phyloP scores from a whole-genome alignment of 2,113 vertebrate genomes.

The Myotis yumanensis region DNA sequence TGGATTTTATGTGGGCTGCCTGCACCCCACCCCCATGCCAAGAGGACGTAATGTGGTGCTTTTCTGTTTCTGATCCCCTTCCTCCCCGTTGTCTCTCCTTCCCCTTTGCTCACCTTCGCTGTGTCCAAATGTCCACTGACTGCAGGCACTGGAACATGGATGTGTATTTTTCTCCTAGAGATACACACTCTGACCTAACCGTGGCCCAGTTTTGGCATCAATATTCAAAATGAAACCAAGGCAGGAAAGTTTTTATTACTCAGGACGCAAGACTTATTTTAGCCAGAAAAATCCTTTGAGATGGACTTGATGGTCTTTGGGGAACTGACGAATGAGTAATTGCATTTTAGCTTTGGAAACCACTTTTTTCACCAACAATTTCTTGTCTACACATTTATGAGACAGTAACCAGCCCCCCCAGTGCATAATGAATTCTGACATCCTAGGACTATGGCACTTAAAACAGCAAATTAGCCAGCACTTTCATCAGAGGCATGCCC shows the following conservation, averaged over 20 bases:
- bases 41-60: neutral
- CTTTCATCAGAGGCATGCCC: constrained; percentile 81
- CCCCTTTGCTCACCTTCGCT: neutral
- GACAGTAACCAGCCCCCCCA: constrained; percentile 80
- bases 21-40: neutral
- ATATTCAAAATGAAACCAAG: neutral
- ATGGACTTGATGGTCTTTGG: constrained; percentile 67
- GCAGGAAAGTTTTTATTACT: constrained; percentile 46
- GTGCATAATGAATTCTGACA: constrained; percentile 85
- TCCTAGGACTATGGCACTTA: constrained; percentile 78
- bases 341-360: constrained; percentile 81
- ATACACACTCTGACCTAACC: fast-evolving
- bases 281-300: constrained; percentile 38
- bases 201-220: neutral
- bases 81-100: neutral
- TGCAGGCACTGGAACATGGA: neutral
- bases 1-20: neutral
- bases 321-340: constrained; percentile 64
- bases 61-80: neutral
- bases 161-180: neutral
- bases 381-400: constrained; percentile 85
- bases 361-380: constrained; percentile 81
- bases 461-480: constrained; percentile 76
- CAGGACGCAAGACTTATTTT: constrained; percentile 42
- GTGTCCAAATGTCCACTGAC: neutral